phyloP scores from a whole-genome alignment of 2,797 vertebrate genomes.

The Myoxocephalus aenaeus region DNA sequence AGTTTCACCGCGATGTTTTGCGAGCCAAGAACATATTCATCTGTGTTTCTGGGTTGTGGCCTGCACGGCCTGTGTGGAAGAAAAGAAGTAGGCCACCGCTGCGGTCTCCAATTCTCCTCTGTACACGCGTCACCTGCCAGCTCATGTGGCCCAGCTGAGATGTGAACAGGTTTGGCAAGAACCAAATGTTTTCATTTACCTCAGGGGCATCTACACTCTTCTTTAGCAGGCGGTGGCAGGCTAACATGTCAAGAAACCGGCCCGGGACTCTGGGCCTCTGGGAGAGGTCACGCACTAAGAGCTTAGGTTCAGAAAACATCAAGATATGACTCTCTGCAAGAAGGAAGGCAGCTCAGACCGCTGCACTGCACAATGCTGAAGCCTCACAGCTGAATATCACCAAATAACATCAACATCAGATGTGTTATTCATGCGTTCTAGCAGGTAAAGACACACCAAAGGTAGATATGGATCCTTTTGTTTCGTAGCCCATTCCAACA shows the following conservation, averaged over 20 bases:
- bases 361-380: neutral
- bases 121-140: constrained; percentile 81
- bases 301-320: constrained; percentile 71
- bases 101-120: constrained; percentile 72
- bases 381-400: constrained; percentile 12
- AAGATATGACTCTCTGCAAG: constrained; percentile 27
- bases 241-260: constrained; percentile 77
- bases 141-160: constrained; percentile 78
- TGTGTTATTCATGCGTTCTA: constrained; percentile 25
- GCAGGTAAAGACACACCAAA: constrained; percentile 17
- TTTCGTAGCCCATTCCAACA: constrained; percentile 56
- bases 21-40: constrained; percentile 64
- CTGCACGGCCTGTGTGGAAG: constrained; percentile 56
- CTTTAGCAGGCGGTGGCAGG: constrained; percentile 75
- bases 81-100: constrained; percentile 79
- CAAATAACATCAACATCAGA: constrained; percentile 21
- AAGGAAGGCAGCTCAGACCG: constrained; percentile 20
- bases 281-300: constrained; percentile 72
- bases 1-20: constrained; percentile 35
- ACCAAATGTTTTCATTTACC: constrained; percentile 85
- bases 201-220: constrained; percentile 78
- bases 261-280: constrained; percentile 66
- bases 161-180: constrained; percentile 82
- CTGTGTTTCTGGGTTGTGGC: constrained; percentile 74
- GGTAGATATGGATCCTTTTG: constrained; percentile 19